Evolutionary conservation across 2,888 invertebrate species (phyloP), one percentile per base, ranked within the genome.

Genomic region (Agonopterix heracliana): DNA sequence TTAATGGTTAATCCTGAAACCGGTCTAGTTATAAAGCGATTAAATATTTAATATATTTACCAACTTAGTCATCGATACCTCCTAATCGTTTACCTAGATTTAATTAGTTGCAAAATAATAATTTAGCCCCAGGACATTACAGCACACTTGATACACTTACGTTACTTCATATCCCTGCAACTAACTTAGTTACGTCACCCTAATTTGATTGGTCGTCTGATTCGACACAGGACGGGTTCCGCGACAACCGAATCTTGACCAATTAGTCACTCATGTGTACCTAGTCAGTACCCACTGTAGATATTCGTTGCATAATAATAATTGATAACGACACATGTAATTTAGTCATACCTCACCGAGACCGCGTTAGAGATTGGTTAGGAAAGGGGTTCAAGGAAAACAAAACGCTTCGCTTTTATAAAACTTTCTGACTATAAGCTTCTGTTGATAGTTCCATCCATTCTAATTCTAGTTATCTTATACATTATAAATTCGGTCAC

Each of bases 151-250:
- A 47, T 61, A 56, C 64, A 51, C 51, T 55, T 11, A 51, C 53
- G 57, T 72, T 74, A 64, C 71, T 63, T 61, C 70, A 73, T 55
- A 63, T 70, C 66, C 68, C 66, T 63, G 57, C 62, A 61, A 57
- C 60, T 56, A 54, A 66, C 45, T 49, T 42, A 49, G 50, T 74
- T 63, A 66, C 53, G 68, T 69, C 71, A 75, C 56, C 45, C 26
- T 48, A 41, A 48, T 67, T 65, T 65, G 66, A 71, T 63, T 58
- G 57, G 60, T 59, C 52, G 59, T 59, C 59, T 59, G 63, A 57
- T 61, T 61, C 8, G 55, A 57, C 59, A 63, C 55, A 62, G 62
- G 65, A 68, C 70, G 61, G 65, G 64, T 70, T 68, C 59, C 43
- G 55, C 59, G 56, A 63, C 67, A 62, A 62, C 59, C 57, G 65